Percentiles rank a stretch among this genome's conserved stretches.
These are phyloP conservation scores for Eonycteris spelaea DNA, from an alignment of 2,113 vertebrate genomes.

Conservation along the genomic window DNA sequence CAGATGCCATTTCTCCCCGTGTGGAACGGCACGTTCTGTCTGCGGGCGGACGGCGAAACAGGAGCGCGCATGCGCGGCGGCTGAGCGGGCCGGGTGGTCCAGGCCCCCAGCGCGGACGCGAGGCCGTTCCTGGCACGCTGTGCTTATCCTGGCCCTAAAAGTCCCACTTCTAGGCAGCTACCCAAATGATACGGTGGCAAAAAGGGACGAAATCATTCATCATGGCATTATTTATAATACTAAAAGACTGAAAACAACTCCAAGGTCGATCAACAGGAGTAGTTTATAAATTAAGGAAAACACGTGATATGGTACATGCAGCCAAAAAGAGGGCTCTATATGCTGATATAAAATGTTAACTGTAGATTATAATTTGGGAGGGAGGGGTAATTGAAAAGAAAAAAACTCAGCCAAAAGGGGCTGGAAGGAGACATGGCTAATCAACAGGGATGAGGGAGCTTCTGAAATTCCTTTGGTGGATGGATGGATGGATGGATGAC, in stretches of 20 bases:
- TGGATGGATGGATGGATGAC: background rate
- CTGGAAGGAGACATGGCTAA: background rate
- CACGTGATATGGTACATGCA: background rate
- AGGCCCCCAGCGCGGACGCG: background rate
- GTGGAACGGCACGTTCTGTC: background rate
- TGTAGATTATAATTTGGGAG: background rate
- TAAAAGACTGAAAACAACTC: background rate
- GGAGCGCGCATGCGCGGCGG: fast-evolving
- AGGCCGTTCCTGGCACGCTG: too few species aligned
- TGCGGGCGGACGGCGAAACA: too few species aligned
- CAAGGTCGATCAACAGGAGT: background rate
- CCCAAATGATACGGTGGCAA: background rate
- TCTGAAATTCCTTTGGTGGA: background rate
- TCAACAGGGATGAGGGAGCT: background rate
- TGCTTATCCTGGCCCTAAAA: background rate
- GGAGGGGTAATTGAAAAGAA: background rate
- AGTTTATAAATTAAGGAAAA: background rate
- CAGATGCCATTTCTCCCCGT: background rate
- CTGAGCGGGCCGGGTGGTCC: background rate
- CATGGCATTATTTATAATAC: background rate
- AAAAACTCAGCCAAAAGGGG: background rate
- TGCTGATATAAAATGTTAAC: background rate
- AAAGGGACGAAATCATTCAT: background rate
- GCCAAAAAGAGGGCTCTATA: background rate
- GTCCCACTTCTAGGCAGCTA: background rate